A percentile compares a stretch with the other conserved stretches of the same genome.
Evolutionary conservation across 1,140 invertebrate genomes (phyloP).

Genomic region (Homalodisca vitripennis): DNA sequence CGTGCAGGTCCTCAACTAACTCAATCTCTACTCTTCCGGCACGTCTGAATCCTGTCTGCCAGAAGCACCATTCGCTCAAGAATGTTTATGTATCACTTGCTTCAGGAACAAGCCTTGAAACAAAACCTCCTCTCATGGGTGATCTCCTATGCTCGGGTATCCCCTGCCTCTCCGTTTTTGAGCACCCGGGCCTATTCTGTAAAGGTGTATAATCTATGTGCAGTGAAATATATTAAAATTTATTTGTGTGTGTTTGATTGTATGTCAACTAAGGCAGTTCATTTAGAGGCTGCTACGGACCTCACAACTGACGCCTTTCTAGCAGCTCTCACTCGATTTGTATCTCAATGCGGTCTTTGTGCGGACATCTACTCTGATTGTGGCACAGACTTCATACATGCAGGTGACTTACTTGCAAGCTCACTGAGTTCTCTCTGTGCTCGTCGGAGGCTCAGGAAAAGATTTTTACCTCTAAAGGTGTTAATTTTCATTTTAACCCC

Average conservation of each 20-base stretch:
- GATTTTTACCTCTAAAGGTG: conserved; percentile 31
- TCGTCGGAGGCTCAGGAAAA: not conserved
- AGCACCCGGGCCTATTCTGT: not conserved
- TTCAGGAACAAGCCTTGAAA: not conserved
- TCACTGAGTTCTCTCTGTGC: not conserved
- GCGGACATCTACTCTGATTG: conserved; percentile 15
- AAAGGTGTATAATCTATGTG: conserved; percentile 13
- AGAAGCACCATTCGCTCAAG: not conserved
- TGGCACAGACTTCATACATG: conserved; percentile 3
- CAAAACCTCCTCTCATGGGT: not conserved
- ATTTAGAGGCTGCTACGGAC: conserved; percentile 47
- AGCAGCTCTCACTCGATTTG: conserved; percentile 46
- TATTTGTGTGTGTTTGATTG: conserved; percentile 50
- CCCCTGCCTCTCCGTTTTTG: not conserved
- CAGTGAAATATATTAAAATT: conserved; percentile 42
- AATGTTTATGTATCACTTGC: not conserved
- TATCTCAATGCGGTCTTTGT: conserved; percentile 42
- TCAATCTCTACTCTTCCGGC: not conserved
- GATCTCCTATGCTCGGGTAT: not conserved
- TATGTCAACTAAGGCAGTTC: conserved; percentile 46
- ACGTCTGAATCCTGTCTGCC: not conserved
- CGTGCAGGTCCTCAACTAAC: not conserved
- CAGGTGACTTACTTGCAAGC: not conserved
- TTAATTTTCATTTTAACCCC: conserved; percentile 48
- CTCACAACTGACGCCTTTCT: conserved; percentile 47